Conservation (phyloP, 2,888 invertebrate genomes). For the Boloria euphrosyne region DNA sequence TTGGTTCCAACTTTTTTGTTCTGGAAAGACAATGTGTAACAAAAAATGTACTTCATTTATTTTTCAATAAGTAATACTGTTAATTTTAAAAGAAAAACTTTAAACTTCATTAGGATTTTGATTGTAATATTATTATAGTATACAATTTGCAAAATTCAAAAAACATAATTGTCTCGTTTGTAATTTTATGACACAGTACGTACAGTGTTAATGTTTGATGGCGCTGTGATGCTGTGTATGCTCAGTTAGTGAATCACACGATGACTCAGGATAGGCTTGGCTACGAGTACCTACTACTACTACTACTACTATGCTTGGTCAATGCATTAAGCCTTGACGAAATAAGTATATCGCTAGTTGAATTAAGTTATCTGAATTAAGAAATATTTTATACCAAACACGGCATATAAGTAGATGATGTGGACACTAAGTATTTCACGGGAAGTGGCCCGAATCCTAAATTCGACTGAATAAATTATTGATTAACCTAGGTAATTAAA, state of each 20-base stretch:
- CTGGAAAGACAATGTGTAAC: conserved; percentile 24
- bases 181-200: conserved; percentile 44
- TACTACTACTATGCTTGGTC: conserved; percentile 24
- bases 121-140: background rate
- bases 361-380: background rate
- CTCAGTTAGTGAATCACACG: conserved; percentile 52
- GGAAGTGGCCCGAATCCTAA: too few species aligned
- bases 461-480: too few species aligned
- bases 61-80: too few species aligned
- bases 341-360: conserved; percentile 39
- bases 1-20: conserved; percentile 49
- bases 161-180: conserved; percentile 32
- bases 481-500: too few species aligned
- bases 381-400: conserved; percentile 2
- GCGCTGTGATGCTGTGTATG: conserved; percentile 49
- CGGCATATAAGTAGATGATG: background rate
- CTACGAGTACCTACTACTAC: conserved; percentile 22
- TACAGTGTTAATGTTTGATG: conserved; percentile 39
- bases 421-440: background rate
- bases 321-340: conserved; percentile 54
- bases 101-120: too few species aligned
- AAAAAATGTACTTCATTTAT: too few species aligned
- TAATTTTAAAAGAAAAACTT: too few species aligned
- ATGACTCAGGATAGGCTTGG: conserved; percentile 47
- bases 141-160: conserved; percentile 18